A percentile compares a stretch with the other conserved stretches of the same genome.
Conservation (phyloP, 2,888 invertebrate genomes). For the Hemaris fuciformis region DNA sequence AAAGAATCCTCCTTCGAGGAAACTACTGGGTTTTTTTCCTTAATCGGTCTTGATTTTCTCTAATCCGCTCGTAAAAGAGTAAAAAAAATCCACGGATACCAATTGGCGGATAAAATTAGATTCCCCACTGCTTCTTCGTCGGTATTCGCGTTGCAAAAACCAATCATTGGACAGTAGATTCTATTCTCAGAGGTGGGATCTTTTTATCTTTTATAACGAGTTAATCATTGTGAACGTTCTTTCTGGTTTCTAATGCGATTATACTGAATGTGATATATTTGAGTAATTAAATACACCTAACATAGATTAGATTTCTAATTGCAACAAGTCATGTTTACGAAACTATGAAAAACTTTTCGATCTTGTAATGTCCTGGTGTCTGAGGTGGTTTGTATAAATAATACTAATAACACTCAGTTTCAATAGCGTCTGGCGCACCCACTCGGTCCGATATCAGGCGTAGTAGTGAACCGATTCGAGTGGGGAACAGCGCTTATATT, state of each 20-base stretch:
- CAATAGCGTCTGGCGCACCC: too few relatives aligned
- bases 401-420: too few relatives aligned
- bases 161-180: slow-evolving; percentile 34
- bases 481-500: too few relatives aligned
- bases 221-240: too few relatives aligned
- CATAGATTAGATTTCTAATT: too few relatives aligned
- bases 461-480: too few relatives aligned
- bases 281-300: too few relatives aligned
- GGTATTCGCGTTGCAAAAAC: slow-evolving; percentile 29
- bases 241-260: background rate
- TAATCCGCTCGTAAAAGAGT: slow-evolving; percentile 17
- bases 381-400: too few relatives aligned
- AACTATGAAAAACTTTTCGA: too few relatives aligned
- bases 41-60: background rate
- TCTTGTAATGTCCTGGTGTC: too few relatives aligned
- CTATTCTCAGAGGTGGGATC: slow-evolving; percentile 21
- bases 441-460: too few relatives aligned
- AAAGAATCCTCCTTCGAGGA: background rate
- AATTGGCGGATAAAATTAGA: slow-evolving; percentile 32
- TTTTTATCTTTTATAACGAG: background rate
- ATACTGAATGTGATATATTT: background rate
- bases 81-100: slow-evolving; percentile 21
- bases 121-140: slow-evolving; percentile 26
- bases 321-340: too few relatives aligned
- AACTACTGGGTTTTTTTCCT: background rate